Evolutionary conservation across 2,113 vertebrate genomes (phyloP).

Genomic region (Cebidichthys violaceus): DNA sequence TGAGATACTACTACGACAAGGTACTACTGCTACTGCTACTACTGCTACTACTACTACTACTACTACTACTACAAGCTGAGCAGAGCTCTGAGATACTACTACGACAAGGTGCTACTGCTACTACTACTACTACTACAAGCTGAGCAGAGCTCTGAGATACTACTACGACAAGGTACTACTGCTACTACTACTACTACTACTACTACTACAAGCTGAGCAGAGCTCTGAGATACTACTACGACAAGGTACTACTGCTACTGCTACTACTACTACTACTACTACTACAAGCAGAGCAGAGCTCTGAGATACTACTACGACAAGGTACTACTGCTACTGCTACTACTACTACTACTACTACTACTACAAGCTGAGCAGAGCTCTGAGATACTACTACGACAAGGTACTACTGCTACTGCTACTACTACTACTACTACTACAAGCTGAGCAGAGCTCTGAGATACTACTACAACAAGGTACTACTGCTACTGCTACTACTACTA

Average conservation of each 20-base stretch:
- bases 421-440: neutral
- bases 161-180: neutral
- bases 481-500: neutral
- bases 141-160: no score
- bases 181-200: neutral
- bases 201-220: no score
- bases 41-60: neutral
- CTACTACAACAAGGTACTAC: neutral
- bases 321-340: conserved; percentile 61
- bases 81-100: no score
- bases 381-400: neutral
- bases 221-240: no score
- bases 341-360: no score
- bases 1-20: conserved; percentile 92
- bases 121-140: neutral
- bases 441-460: no score
- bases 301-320: conserved; percentile 92
- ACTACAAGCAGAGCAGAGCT: conserved; percentile 91
- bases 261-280: no score
- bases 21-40: conserved; percentile 52
- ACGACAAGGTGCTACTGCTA: neutral
- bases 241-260: neutral
- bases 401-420: neutral
- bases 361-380: no score
- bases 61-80: no score